Evolutionary conservation across 2,113 vertebrate genomes (phyloP).

Genomic region (Lampris incognitus): DNA sequence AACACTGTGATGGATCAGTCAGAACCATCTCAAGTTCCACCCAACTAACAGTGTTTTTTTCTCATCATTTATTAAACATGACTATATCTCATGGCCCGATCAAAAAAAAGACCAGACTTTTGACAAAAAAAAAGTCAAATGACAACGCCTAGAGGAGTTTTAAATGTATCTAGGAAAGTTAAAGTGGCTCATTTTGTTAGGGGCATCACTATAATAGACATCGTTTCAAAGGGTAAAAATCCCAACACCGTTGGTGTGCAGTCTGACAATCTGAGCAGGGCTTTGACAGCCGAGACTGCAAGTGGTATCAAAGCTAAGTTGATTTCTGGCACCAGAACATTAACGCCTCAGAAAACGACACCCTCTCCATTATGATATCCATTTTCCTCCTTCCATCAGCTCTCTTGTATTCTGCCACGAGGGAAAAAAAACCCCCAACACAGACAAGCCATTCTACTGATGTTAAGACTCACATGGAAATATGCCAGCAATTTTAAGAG

Average conservation of each 20-base stretch:
- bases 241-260: not conserved
- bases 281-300: slow-evolving; percentile 45
- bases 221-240: slow-evolving; percentile 16
- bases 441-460: slow-evolving; percentile 30
- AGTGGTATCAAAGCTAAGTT: slow-evolving; percentile 54
- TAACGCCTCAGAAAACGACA: slow-evolving; percentile 43
- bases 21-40: not conserved
- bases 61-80: slow-evolving; percentile 49
- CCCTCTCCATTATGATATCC: slow-evolving; percentile 44
- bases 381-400: slow-evolving; percentile 46
- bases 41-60: not conserved
- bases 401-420: not conserved
- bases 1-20: not conserved
- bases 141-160: not conserved
- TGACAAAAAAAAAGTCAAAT: slow-evolving; percentile 1
- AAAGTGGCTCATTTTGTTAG: slow-evolving; percentile 34
- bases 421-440: not conserved
- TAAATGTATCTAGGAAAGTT: slow-evolving; percentile 6
- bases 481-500: slow-evolving; percentile 7
- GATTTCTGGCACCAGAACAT: slow-evolving; percentile 46
- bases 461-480: slow-evolving; percentile 52
- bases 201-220: not conserved
- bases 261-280: slow-evolving; percentile 21
- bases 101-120: slow-evolving; percentile 9
- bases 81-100: not conserved